phyloP scores from a whole-genome alignment of 1,140 invertebrate species.

The Holotrichia oblita region DNA sequence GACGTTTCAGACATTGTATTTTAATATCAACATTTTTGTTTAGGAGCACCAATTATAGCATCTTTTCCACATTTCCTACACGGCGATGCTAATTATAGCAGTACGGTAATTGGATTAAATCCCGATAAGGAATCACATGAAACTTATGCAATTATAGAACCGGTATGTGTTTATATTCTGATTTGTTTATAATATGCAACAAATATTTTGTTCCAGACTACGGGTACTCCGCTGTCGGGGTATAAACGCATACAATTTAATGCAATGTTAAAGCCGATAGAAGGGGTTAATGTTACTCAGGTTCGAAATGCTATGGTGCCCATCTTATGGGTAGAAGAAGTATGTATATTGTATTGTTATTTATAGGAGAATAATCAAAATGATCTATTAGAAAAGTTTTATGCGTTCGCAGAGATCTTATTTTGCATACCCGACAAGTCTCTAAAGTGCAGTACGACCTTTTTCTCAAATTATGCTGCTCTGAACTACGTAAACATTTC shows the following conservation, averaged over 20 bases:
- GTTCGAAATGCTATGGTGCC: constrained; percentile 35
- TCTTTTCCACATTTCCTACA: constrained; percentile 42
- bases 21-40: neutral
- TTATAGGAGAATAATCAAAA: no score
- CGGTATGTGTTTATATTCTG: neutral
- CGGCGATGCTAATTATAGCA: constrained; percentile 19
- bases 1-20: neutral
- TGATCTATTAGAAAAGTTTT: no score
- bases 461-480: no score
- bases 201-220: constrained; percentile 37
- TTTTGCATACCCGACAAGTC: no score
- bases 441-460: no score
- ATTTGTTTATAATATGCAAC: neutral
- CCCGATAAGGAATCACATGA: constrained; percentile 23
- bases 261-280: constrained; percentile 39
- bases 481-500: no score
- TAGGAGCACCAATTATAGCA: constrained; percentile 36
- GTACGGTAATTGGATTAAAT: constrained; percentile 23
- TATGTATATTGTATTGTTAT: neutral
- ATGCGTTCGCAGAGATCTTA: no score
- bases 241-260: constrained; percentile 42
- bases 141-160: constrained; percentile 36
- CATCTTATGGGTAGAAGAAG: constrained; percentile 43
- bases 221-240: constrained; percentile 37
- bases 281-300: constrained; percentile 27